These are phyloP conservation scores for Falco peregrinus DNA, from an alignment of 2,797 vertebrate species.

Conservation along the genomic window DNA sequence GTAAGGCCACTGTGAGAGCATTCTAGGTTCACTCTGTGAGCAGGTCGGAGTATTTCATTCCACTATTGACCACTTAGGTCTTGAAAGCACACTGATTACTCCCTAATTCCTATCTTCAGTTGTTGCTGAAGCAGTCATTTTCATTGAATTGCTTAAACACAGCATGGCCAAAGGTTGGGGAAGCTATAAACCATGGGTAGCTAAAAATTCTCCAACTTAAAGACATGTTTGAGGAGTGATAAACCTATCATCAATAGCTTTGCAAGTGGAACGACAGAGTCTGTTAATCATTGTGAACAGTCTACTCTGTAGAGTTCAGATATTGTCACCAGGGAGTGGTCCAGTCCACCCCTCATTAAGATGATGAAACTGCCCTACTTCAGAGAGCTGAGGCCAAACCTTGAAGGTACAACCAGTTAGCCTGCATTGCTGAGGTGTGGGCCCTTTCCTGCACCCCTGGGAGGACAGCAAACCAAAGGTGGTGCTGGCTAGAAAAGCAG, in stretches of 20 bases:
- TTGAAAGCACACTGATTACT: background rate
- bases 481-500: background rate
- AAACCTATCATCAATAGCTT: constrained; percentile 26
- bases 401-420: background rate
- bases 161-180: constrained; percentile 40
- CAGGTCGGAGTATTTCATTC: background rate
- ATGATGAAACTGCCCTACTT: constrained; percentile 4
- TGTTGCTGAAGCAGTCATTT: constrained; percentile 38
- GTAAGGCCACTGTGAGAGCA: background rate
- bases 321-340: constrained; percentile 35
- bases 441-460: background rate
- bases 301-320: constrained; percentile 6
- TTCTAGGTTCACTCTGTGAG: background rate
- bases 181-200: constrained; percentile 5
- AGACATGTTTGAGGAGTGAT: constrained; percentile 30
- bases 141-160: constrained; percentile 34
- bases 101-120: background rate
- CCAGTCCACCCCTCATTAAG: background rate
- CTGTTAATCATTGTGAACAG: constrained; percentile 60
- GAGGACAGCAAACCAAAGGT: background rate
- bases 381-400: background rate
- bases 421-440: background rate
- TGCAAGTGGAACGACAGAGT: background rate
- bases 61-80: background rate
- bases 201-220: constrained; percentile 50